phyloP scores from a whole-genome alignment of 2,888 invertebrate species.

The Cerceris ruficornis region DNA sequence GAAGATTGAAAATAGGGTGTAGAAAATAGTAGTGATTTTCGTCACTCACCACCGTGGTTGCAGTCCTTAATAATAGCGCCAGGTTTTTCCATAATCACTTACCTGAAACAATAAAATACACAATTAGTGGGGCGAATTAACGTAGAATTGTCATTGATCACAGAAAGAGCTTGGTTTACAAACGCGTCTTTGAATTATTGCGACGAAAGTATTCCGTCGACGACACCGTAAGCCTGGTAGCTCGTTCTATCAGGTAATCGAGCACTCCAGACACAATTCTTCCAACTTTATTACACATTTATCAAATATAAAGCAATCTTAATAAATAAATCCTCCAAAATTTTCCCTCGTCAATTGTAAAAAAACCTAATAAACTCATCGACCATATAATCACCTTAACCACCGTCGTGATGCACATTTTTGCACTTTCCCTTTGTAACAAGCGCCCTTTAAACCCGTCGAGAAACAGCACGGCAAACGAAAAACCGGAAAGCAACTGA shows the following conservation, averaged over 20 bases:
- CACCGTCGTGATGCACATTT: constrained; percentile 68
- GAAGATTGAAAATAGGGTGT: too few relatives aligned
- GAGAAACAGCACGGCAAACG: neutral
- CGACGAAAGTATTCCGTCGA: too few relatives aligned
- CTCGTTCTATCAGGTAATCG: too few relatives aligned
- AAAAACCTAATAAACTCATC: constrained; percentile 47
- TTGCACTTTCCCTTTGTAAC: constrained; percentile 4
- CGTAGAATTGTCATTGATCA: too few relatives aligned
- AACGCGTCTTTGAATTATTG: too few relatives aligned
- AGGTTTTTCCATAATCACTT: constrained; percentile 51
- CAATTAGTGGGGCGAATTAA: constrained; percentile 23
- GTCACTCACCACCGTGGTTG: constrained; percentile 35
- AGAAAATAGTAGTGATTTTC: too few relatives aligned
- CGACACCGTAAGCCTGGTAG: too few relatives aligned
- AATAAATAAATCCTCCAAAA: constrained; percentile 39
- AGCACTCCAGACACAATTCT: too few relatives aligned
- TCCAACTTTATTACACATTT: too few relatives aligned
- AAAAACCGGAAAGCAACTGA: neutral
- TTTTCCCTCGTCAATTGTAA: constrained; percentile 29
- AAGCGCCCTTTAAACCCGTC: constrained; percentile 17
- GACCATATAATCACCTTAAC: constrained; percentile 66
- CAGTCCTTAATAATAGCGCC: constrained; percentile 11
- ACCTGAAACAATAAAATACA: constrained; percentile 71
- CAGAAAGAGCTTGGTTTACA: too few relatives aligned
- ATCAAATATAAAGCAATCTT: constrained; percentile 24